A percentile compares a stretch with the other conserved stretches of the same genome.
phyloP scores from a whole-genome alignment of 2,888 invertebrate genomes.

The Capitulum mitella region DNA sequence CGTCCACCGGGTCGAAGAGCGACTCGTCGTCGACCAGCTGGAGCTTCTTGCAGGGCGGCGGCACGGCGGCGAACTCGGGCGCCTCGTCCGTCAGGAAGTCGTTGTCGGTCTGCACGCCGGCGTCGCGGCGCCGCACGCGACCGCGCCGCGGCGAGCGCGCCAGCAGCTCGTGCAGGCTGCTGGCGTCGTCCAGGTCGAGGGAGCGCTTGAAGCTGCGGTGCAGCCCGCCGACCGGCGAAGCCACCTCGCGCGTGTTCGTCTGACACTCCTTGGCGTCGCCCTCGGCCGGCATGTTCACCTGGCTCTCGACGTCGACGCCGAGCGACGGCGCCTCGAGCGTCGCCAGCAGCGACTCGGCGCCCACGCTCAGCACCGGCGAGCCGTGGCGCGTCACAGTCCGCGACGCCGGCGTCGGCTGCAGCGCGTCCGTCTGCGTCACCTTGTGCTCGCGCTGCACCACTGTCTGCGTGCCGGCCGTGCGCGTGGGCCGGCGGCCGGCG shows the following conservation, averaged over 20 bases:
- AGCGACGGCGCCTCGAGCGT: neutral
- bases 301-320: neutral
- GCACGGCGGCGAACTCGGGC: constrained; percentile 40
- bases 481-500: neutral
- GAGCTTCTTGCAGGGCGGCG: constrained; percentile 39
- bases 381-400: neutral
- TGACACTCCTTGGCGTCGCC: neutral
- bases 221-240: neutral
- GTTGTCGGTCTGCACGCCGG: constrained; percentile 39
- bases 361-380: neutral
- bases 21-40: constrained; percentile 36
- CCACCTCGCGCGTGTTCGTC: neutral
- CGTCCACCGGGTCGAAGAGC: constrained; percentile 32
- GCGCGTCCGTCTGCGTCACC: constrained; percentile 33
- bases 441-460: constrained; percentile 25
- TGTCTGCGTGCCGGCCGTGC: constrained; percentile 7
- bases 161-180: neutral
- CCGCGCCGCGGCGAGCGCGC: constrained; percentile 25
- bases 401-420: constrained; percentile 29
- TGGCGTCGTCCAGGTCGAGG: neutral
- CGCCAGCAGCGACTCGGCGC: neutral
- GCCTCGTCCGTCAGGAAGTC: constrained; percentile 40
- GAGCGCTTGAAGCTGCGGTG: neutral
- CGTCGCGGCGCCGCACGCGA: constrained; percentile 31
- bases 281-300: neutral